Evolutionary conservation across 2,113 vertebrate genomes (phyloP), one percentile per base, ranked within the genome.

Genomic region (Echinops telfairi): DNA sequence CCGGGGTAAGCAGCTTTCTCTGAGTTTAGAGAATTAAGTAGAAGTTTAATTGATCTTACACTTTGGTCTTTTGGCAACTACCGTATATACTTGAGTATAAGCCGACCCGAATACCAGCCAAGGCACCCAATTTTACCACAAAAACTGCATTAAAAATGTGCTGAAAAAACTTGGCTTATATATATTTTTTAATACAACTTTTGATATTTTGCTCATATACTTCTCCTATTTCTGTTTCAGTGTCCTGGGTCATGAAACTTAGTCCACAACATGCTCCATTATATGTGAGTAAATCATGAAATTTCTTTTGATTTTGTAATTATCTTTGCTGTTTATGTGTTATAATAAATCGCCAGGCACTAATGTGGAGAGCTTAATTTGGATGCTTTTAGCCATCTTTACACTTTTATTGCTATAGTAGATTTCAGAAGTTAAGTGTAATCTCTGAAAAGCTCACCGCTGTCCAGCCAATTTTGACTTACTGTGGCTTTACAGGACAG

Each of bases 211-310:
- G 88, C 86, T 94, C 79, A 95, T 38, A 87, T 95, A 22, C 94
- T 71, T 95, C 94, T 93, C 96, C 9, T 9, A 71, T 85, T 97
- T 98, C 95, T 95, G n/a, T 98, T 99, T 88, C 98, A 99, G 99
- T 97, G 97, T 98, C 98, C 98, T 98, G 98, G 98, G 99, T 99
- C 99, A 99, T 99, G 99, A 99, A 99, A 99, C 99, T 99, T 98
- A 99, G 98, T 98, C 99, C 99, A 98, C 98, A 99, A 89, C 99
- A 99, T 99, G 99, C 99, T 98, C 99, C 99, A 0, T 97, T 99
- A 96, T 99, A 99, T 99, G 99, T 99, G 97, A 99, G 99, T 99
- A 99, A 93, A 96, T 95, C 64, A 19, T 19, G 23, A 79, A 25
- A 33, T 93, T 92, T 90, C 47, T 77, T 84, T 33, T 12, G 6